Conservation (phyloP, 2,113 vertebrate genomes). For the Pongo abelii region DNA sequence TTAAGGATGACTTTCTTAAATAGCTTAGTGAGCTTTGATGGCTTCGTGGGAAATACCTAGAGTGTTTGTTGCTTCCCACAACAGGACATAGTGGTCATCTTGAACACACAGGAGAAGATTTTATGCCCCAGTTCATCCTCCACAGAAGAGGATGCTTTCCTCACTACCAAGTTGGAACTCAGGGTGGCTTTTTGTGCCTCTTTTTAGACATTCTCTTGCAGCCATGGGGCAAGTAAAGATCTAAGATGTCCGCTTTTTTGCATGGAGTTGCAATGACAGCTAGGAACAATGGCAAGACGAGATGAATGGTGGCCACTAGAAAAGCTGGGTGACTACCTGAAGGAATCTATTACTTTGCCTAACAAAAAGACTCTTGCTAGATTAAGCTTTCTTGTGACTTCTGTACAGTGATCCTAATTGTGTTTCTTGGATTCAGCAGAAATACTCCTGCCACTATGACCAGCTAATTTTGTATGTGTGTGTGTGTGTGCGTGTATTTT, state of each 20-base stretch:
- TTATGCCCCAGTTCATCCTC: not conserved
- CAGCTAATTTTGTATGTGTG: too few species aligned
- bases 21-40: not conserved
- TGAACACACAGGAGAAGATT: not conserved
- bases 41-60: not conserved
- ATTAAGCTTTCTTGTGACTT: not conserved
- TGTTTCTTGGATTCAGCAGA: not conserved
- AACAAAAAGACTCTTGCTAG: not conserved
- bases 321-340: not conserved
- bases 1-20: not conserved
- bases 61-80: fast-evolving
- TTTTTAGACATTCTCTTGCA: not conserved
- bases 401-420: not conserved
- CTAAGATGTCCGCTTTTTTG: not conserved
- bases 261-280: not conserved
- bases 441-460: not conserved
- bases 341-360: not conserved
- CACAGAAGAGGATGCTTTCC: not conserved
- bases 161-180: not conserved
- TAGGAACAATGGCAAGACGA: not conserved
- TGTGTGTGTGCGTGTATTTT: too few species aligned
- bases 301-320: not conserved
- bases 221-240: not conserved
- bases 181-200: not conserved
- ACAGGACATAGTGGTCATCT: not conserved